A percentile compares a stretch with the other conserved stretches of the same genome.
These are phyloP conservation scores for Euspilapteryx auroguttella DNA, from an alignment of 2,888 invertebrate species.

Conservation along the genomic window DNA sequence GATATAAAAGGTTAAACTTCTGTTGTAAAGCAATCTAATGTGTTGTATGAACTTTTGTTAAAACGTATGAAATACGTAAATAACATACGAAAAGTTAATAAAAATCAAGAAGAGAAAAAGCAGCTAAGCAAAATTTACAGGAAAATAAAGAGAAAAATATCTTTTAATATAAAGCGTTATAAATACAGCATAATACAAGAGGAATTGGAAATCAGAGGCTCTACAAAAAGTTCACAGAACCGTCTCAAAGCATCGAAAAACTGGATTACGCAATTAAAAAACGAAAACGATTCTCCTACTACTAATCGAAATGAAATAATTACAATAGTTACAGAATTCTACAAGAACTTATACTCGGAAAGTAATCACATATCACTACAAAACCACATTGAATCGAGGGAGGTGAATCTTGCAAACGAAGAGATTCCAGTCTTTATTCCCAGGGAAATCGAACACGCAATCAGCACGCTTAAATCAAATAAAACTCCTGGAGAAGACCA, in stretches of 20 bases:
- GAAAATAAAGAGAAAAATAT: conserved; percentile 4
- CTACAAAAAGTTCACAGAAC: conserved; percentile 6
- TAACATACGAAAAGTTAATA: conserved; percentile 3
- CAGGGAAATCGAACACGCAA: not conserved
- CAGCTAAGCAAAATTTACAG: conserved; percentile 6
- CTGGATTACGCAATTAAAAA: conserved; percentile 6
- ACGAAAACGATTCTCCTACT: too few relatives aligned
- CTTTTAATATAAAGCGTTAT: conserved; percentile 5
- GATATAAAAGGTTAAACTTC: too few relatives aligned
- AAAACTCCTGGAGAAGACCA: conserved; percentile 3
- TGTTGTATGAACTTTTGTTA: too few relatives aligned
- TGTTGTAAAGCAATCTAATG: too few relatives aligned
- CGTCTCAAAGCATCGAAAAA: conserved; percentile 7
- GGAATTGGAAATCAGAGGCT: conserved; percentile 5
- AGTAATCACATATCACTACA: not conserved
- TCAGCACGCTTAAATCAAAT: conserved; percentile 2
- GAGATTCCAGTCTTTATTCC: not conserved
- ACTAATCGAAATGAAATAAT: conserved; percentile 7
- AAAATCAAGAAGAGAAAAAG: conserved; percentile 5
- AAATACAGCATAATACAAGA: conserved; percentile 6
- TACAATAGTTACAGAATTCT: conserved; percentile 5
- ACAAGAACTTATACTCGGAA: conserved; percentile 6
- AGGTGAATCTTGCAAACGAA: conserved; percentile 1
- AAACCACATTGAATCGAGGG: not conserved
- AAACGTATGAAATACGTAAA: too few relatives aligned